Evolutionary conservation across 2,888 invertebrate genomes (phyloP), one percentile per base, ranked within the genome.

Genomic region (Pandemis cinnamomeana): DNA sequence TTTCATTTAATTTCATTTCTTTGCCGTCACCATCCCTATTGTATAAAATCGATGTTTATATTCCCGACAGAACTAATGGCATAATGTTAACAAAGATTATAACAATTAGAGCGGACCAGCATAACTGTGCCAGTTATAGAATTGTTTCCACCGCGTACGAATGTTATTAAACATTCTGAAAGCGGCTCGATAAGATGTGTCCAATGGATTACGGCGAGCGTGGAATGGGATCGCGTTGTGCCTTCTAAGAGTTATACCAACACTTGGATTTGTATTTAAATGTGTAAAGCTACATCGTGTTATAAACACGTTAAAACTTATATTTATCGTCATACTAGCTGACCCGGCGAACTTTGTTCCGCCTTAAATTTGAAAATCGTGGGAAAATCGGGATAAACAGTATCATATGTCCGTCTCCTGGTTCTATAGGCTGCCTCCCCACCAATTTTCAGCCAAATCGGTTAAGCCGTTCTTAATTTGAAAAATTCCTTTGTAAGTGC

Each of bases 141-240:
- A 67, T 48, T 63, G 72, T 68, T 67, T 63, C 41, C 55, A 36
- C 13, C 15, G 36, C 7, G 51, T 10, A n/a, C 71, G 58, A 7
- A 36, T 72, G 62, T 72, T 72, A 68, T 72, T 72, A 72, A 72
- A 72, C 67, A 63, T 68, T 58, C 5, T 41, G 60, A 13, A n/a
- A 11, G 15, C 44, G 55, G 20, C 11, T 27, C 69, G 73, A 73
- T 73, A 73, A 69, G 69, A 70, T 20, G 69, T 64, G 63, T 73
- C 69, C 42, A 42, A 69, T 66, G 69, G 66, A 70, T 73, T 73
- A 68, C 42, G 2, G 72, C 55, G 62, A 15, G 36, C 55, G 66
- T 63, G 62, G n/a, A 7, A 1, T 44, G 8, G 13, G 48, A 27
- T 51, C 46, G n/a, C 48, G 10, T 48, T 53, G 15, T 27, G 10